Evolutionary conservation across 2,888 invertebrate species (phyloP).

Genomic region (Eremobia ochroleuca): DNA sequence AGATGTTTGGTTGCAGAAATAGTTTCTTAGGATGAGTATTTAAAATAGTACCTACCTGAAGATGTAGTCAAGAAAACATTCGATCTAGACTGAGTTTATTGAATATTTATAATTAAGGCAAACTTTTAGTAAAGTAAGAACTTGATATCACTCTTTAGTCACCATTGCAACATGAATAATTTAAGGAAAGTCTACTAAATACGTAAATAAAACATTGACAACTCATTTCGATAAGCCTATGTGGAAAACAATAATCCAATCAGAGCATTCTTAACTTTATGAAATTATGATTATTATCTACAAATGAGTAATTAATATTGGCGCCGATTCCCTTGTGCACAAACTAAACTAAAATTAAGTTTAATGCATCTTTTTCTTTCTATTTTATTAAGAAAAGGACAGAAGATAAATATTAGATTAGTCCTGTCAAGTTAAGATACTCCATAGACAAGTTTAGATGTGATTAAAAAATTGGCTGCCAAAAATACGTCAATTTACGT

Average conservation of each 20-base stretch:
- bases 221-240: background rate
- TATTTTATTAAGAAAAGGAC: too few species aligned
- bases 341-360: too few species aligned
- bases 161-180: background rate
- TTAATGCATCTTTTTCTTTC: too few species aligned
- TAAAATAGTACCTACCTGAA: constrained; percentile 11
- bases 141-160: background rate
- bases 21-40: constrained; percentile 25
- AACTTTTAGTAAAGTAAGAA: constrained; percentile 26
- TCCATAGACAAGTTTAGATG: too few species aligned
- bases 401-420: too few species aligned
- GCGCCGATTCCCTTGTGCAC: too few species aligned
- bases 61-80: background rate
- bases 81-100: background rate
- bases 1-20: constrained; percentile 46
- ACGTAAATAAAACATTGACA: background rate
- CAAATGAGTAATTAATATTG: background rate
- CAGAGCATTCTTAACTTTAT: background rate
- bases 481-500: too few species aligned
- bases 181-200: constrained; percentile 16
- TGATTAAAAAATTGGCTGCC: too few species aligned
- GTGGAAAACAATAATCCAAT: background rate
- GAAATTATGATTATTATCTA: constrained; percentile 4
- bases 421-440: too few species aligned
- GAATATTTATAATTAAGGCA: background rate